Conservation (phyloP, 2,113 vertebrate species). For the Grammomys dolichurus region DNA sequence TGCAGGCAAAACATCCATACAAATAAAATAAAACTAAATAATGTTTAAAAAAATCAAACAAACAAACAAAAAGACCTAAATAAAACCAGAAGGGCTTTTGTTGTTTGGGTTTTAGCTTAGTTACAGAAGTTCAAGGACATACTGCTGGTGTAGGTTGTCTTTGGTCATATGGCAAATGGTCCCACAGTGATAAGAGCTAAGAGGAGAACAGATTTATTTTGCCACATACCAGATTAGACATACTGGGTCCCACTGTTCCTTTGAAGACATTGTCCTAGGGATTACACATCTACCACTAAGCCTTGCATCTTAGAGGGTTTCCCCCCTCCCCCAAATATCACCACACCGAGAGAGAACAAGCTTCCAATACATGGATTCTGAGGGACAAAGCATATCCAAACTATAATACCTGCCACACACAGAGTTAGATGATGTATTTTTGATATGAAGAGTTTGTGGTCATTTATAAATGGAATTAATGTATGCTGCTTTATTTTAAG, state of each 20-base stretch:
- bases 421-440: conserved; percentile 53
- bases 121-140: background rate
- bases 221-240: background rate
- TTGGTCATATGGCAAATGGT: background rate
- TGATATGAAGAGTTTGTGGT: conserved; percentile 56
- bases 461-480: conserved; percentile 73
- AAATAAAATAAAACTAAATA: background rate
- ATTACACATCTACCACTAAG: background rate
- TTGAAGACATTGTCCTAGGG: background rate
- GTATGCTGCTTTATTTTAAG: conserved; percentile 85
- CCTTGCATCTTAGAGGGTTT: background rate
- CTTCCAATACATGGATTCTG: background rate
- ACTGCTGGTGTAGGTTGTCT: background rate
- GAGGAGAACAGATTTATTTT: background rate
- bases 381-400: background rate
- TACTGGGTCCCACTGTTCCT: background rate
- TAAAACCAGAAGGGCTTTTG: background rate
- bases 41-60: background rate
- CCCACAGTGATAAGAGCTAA: background rate
- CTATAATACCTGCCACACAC: background rate
- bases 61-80: background rate
- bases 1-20: background rate
- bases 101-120: background rate
- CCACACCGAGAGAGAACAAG: background rate
- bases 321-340: background rate